Conservation (phyloP, 2,888 invertebrate genomes). For the Heliconius cydno region DNA sequence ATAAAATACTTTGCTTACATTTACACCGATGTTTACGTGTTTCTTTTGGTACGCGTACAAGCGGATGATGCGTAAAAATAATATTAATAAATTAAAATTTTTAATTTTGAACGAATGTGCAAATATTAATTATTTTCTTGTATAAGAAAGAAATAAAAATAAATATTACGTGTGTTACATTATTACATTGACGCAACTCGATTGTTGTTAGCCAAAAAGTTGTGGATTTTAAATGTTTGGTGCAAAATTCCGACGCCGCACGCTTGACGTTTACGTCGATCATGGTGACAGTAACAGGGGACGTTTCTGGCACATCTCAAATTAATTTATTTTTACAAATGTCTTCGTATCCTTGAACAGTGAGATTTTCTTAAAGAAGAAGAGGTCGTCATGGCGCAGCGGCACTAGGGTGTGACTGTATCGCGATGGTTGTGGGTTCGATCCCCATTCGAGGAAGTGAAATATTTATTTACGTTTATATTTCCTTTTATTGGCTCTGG, state of each 20-base stretch:
- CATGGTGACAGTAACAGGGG: background rate
- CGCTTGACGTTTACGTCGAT: background rate
- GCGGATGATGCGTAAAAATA: no score
- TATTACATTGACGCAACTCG: background rate
- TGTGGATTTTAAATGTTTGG: background rate
- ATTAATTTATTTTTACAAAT: constrained; percentile 19
- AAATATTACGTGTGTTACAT: background rate
- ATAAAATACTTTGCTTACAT: background rate
- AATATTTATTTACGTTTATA: no score
- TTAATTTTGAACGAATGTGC: background rate
- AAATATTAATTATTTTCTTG: background rate
- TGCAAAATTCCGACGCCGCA: background rate
- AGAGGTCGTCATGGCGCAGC: no score
- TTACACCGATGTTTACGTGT: background rate
- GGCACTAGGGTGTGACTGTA: no score
- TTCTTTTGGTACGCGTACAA: no score
- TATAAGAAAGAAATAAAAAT: no score
- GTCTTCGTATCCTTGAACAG: constrained; percentile 8
- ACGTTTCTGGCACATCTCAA: constrained; percentile 8
- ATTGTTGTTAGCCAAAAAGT: background rate
- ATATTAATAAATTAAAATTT: no score
- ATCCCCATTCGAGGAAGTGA: no score
- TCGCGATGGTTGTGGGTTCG: no score
- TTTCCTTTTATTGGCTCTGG: no score
- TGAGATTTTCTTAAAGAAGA: background rate